Evolutionary conservation across 1,140 invertebrate genomes (phyloP).

Genomic region (Trichoplusia ni): DNA sequence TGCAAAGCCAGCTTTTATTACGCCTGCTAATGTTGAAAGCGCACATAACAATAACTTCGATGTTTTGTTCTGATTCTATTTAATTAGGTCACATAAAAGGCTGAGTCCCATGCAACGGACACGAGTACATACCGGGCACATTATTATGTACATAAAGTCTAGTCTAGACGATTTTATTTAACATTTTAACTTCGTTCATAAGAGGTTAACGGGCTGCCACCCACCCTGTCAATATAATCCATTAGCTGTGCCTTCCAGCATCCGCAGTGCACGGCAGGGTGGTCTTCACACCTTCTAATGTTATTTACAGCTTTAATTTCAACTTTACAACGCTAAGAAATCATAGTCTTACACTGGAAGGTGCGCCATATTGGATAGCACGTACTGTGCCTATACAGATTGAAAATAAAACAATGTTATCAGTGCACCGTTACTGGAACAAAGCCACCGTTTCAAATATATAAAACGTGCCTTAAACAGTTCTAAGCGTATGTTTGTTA

Average conservation of each 20-base stretch:
- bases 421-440: slow-evolving; percentile 4
- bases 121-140: too few species aligned
- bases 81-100: neutral
- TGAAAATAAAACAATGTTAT: slow-evolving; percentile 3
- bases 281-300: slow-evolving; percentile 11
- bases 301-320: slow-evolving; percentile 1
- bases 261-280: slow-evolving; percentile 4
- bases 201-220: too few species aligned
- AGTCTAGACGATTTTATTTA: neutral
- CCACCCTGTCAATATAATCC: slow-evolving; percentile 1
- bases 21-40: neutral
- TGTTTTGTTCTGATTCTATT: slow-evolving; percentile 10
- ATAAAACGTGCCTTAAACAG: slow-evolving; percentile 2
- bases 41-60: slow-evolving; percentile 15
- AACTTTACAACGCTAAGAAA: too few species aligned
- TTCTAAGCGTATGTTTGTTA: neutral
- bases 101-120: too few species aligned
- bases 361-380: too few species aligned
- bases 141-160: neutral
- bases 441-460: slow-evolving; percentile 4
- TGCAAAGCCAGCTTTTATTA: slow-evolving; percentile 10
- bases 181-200: too few species aligned
- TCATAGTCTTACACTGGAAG: too few species aligned
- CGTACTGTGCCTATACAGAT: too few species aligned
- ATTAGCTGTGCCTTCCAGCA: neutral